Percentiles rank a stretch among this genome's conserved stretches.
phyloP scores from a whole-genome alignment of 2,113 vertebrate species.

The Toxotes jaculatrix region DNA sequence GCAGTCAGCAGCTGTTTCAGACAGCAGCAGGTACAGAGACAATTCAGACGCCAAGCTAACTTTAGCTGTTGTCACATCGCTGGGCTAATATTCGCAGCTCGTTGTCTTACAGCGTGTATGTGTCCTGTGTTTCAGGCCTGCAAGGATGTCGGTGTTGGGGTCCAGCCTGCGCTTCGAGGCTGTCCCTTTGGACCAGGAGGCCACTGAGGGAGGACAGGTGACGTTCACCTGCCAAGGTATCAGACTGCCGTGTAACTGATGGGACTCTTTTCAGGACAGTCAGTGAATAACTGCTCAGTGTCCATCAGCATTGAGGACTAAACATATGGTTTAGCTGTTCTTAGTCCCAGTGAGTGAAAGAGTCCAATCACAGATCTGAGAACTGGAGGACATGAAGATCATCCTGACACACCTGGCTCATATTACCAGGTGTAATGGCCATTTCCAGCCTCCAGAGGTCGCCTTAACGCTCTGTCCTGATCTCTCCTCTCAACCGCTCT shows the following conservation, averaged over 20 bases:
- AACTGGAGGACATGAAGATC: no score
- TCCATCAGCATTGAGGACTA: no score
- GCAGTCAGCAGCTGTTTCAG: not conserved
- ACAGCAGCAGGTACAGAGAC: constrained; percentile 32
- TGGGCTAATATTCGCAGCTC: not conserved
- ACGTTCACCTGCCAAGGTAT: constrained; percentile 56
- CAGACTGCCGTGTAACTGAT: no score
- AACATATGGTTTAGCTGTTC: no score
- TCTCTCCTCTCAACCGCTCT: not conserved
- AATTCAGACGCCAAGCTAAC: not conserved
- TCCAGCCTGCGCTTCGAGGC: constrained; percentile 47
- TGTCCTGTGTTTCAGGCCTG: constrained; percentile 26
- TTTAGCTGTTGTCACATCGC: not conserved
- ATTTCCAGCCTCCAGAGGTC: not conserved
- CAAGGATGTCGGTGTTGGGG: not conserved
- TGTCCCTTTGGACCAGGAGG: constrained; percentile 59
- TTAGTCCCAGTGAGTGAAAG: no score
- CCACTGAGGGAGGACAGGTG: constrained; percentile 59
- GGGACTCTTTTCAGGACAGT: no score
- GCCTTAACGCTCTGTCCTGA: not conserved
- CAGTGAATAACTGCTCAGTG: no score
- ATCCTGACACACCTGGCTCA: no score
- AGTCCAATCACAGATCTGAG: no score
- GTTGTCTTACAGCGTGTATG: no score
- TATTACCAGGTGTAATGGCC: not conserved